Evolutionary conservation across 1,140 invertebrate genomes (phyloP), one percentile per base, ranked within the genome.

Genomic region (Neelides sp.): DNA sequence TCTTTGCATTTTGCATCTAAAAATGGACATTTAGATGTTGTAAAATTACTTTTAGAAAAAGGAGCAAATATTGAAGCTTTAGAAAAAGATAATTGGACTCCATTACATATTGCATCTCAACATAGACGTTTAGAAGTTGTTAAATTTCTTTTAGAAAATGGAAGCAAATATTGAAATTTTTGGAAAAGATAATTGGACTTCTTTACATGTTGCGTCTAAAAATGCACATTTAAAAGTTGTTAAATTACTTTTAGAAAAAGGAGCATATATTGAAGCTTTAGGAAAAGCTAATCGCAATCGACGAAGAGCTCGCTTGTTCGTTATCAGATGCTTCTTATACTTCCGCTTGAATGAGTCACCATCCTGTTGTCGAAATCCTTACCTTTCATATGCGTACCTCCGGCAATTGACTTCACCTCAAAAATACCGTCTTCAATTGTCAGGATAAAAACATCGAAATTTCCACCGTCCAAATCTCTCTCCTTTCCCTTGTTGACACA

Each of bases 211-310:
- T 5, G 63, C 63, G 50, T 53, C 15, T 40, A 64, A 63, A 44
- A 61, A 64, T 15, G 63, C 61, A 4, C 55, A 60, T 40, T 59
- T 42, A 17, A 64, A 12, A n/a, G n/a, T n/a, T n/a, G n/a, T n/a
- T n/a, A n/a, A n/a, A n/a, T n/a, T n/a, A n/a, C n/a, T n/a, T n/a
- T n/a, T n/a, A n/a, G n/a, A n/a, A n/a, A n/a, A n/a, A n/a, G n/a
- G n/a, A n/a, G n/a, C n/a, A n/a, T n/a, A n/a, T n/a, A n/a, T n/a
- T n/a, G n/a, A n/a, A n/a, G n/a, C n/a, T n/a, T n/a, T n/a, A n/a
- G n/a, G n/a, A n/a, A n/a, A 85, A 7, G 85, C 83, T 0, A 78
- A 83, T 61, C 83, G 73, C 23, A 89, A 66, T 17, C 83, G 70
- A 42, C 83, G 68, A 12, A 87, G 55, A 1, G 81, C 77, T 42